Evolutionary conservation across 2,113 vertebrate species (phyloP), one percentile per base, ranked within the genome.

Genomic region (Pseudorhombus dupliciocellatus): DNA sequence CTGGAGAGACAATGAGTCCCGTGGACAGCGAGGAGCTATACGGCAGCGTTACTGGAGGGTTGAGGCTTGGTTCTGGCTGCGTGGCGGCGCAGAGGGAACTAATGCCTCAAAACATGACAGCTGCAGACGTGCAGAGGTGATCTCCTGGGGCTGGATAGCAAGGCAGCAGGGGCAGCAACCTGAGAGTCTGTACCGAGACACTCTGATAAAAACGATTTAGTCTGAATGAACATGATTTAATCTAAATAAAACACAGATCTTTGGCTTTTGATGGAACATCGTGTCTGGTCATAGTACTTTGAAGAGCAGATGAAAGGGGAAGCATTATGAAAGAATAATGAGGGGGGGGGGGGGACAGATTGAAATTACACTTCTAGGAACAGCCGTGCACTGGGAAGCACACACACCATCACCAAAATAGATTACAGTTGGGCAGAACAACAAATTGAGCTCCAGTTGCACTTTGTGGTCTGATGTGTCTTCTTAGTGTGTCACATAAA

Each of bases 301-400:
- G 77, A 88, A 68, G 66, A 84, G 73, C 44, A 75, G 71, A 85
- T 78, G 85, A 86, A 81, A 82, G 73, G 81, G 69, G 65, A 84
- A 67, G 70, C 63, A 61, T 84, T 79, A 80, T 51, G 51, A 67
- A 53, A 72, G 67, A 77, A 77, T 30, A 68, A 78, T 56, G 56
- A 67, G 53, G 30, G 20, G 22, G 31, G 20, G 22, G 31, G 53
- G 56, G 60, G 76, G 53, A 59, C 7, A 42, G 70, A 66, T 65
- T 58, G 64, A 79, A 88, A 90, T 79, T 66, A 71, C 66, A 76
- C 73, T 70, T 85, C 64, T 68, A 70, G 70, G 70, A 76, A 75
- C 25, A 44, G 46, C 60, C 15, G 12, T 50, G 72, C 67, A 50
- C 70, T 30, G 42, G 53, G 81, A 68, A 46, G 56, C 34, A 37